phyloP scores from a whole-genome alignment of 2,797 vertebrate species.

The Limosa lapponica region DNA sequence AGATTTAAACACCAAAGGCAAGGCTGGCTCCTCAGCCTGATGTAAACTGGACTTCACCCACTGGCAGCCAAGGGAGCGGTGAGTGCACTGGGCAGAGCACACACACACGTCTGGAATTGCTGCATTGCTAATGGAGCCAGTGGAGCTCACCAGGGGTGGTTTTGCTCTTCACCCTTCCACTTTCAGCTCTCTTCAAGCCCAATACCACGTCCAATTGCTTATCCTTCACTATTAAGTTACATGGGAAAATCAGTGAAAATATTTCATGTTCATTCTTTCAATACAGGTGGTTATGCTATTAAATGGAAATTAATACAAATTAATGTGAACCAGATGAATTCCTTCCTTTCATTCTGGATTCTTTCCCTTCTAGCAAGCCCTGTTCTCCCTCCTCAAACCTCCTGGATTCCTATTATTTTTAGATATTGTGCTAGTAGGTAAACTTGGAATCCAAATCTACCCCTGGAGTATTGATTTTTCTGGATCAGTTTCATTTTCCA shows the following conservation, averaged over 20 bases:
- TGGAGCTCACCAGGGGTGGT: background rate
- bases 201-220: background rate
- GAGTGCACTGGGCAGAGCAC: background rate
- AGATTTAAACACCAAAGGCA: constrained; percentile 10
- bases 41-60: background rate
- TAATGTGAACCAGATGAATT: constrained; percentile 26
- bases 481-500: constrained; percentile 36
- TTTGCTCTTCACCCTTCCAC: background rate
- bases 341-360: background rate
- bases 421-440: constrained; percentile 24
- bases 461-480: constrained; percentile 12
- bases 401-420: constrained; percentile 27
- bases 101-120: rapidly evolving
- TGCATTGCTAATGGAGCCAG: rapidly evolving
- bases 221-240: background rate
- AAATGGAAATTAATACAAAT: constrained; percentile 52
- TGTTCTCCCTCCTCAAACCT: background rate
- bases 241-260: background rate
- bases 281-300: constrained; percentile 26
- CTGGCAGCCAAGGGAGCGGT: rapidly evolving
- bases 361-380: background rate
- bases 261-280: background rate
- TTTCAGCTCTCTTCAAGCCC: background rate
- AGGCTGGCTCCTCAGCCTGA: background rate
- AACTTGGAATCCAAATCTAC: constrained; percentile 19